Conservation (phyloP, 2,113 vertebrate species). For the Grammomys dolichurus region DNA sequence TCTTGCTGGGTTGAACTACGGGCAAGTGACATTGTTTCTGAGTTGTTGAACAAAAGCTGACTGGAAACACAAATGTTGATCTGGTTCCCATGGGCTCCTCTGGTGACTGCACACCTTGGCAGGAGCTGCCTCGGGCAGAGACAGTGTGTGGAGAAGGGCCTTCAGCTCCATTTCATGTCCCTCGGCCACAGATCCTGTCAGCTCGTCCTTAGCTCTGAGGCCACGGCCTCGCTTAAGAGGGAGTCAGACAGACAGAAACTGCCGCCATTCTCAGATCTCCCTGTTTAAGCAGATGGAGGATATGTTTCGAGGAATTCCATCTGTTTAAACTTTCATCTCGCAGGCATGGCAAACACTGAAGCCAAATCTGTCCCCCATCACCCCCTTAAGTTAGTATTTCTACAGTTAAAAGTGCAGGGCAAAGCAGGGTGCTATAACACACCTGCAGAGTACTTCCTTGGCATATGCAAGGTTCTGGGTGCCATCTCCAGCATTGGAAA, state of each 20-base stretch:
- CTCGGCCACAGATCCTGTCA: neutral
- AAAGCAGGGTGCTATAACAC: fast-evolving
- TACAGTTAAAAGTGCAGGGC: neutral
- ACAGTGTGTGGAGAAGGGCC: neutral
- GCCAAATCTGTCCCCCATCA: neutral
- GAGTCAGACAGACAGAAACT: too few species aligned
- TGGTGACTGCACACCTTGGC: neutral
- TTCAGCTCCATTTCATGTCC: neutral
- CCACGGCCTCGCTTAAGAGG: neutral
- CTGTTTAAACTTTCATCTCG: neutral
- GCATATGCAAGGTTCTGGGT: neutral
- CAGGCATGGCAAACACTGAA: neutral
- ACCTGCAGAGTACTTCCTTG: neutral
- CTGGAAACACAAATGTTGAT: neutral
- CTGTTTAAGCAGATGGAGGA: neutral
- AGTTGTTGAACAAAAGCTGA: neutral
- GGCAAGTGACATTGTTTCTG: neutral
- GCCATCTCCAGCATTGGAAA: neutral
- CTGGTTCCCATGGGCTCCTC: conserved; percentile 8
- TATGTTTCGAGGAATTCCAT: neutral
- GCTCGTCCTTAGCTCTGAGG: neutral
- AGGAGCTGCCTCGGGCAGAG: neutral
- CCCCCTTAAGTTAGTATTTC: neutral
- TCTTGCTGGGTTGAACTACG: neutral
- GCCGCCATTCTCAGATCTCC: neutral